phyloP scores from a whole-genome alignment of 1,140 invertebrate species.

The Dendrolimus punctatus region DNA sequence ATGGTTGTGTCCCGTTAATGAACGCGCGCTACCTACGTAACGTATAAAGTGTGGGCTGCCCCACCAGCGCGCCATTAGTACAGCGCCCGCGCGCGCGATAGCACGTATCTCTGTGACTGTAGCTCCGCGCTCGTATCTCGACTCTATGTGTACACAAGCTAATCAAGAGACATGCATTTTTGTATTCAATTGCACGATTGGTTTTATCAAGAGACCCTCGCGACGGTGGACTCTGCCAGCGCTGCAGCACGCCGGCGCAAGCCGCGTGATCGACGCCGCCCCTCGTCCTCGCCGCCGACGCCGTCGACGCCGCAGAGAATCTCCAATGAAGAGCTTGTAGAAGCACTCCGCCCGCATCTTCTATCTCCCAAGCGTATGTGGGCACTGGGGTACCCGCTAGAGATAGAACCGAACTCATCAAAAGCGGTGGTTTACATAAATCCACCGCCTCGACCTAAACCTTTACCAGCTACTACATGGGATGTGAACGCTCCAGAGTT shows the following conservation, averaged over 20 bases:
- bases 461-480: constrained; percentile 47
- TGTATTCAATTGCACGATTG: constrained; percentile 57
- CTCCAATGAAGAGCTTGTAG: constrained; percentile 47
- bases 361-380: constrained; percentile 77
- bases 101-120: constrained; percentile 47
- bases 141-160: constrained; percentile 65
- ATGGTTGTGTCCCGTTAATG: constrained; percentile 64
- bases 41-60: constrained; percentile 64
- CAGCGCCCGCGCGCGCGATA: constrained; percentile 61
- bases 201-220: constrained; percentile 58
- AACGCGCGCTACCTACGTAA: constrained; percentile 59
- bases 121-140: constrained; percentile 48
- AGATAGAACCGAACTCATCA: constrained; percentile 73
- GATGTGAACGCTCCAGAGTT: constrained; percentile 79
- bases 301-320: constrained; percentile 54
- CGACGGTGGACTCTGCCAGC: constrained; percentile 43
- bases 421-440: constrained; percentile 77
- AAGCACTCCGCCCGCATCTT: constrained; percentile 71
- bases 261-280: constrained; percentile 49
- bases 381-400: constrained; percentile 82
- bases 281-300: constrained; percentile 50
- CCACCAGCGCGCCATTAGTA: constrained; percentile 58
- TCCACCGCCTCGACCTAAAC: constrained; percentile 52
- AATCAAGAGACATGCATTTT: constrained; percentile 53
- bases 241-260: constrained; percentile 48